phyloP scores from a whole-genome alignment of 2,113 vertebrate genomes.

The Miniopterus natalensis region DNA sequence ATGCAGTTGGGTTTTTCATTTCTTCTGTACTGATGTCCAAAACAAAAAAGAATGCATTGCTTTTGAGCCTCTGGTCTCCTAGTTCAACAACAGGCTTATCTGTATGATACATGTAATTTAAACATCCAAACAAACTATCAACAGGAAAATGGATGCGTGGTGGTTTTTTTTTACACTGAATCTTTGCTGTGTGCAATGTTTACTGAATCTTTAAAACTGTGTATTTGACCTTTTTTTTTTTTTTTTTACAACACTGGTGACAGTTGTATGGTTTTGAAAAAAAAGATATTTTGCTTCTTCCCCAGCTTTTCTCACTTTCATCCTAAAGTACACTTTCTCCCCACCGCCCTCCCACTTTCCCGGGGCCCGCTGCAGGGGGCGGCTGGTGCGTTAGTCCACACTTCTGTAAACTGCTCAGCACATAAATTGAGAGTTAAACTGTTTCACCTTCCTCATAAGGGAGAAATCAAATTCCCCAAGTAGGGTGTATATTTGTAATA shows the following conservation, averaged over 20 bases:
- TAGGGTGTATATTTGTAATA: slow-evolving; percentile 63
- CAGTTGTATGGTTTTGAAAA: slow-evolving; percentile 84
- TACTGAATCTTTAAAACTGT: slow-evolving; percentile 89
- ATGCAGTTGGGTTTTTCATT: slow-evolving; percentile 84
- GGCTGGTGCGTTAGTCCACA: slow-evolving; percentile 47
- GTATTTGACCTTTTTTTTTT: slow-evolving; percentile 84
- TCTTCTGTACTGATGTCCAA: slow-evolving; percentile 85
- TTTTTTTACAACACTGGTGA: slow-evolving; percentile 85
- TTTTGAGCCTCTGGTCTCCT: slow-evolving; percentile 86
- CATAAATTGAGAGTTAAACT: slow-evolving; percentile 60
- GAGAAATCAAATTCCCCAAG: slow-evolving; percentile 74
- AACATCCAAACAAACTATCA: slow-evolving; percentile 86
- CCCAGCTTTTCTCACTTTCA: slow-evolving; percentile 68
- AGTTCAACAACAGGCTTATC: slow-evolving; percentile 86
- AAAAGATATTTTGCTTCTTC: slow-evolving; percentile 84
- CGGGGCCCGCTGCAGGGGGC: slow-evolving; percentile 72
- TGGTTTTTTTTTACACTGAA: slow-evolving; percentile 89
- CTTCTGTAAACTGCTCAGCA: slow-evolving; percentile 63
- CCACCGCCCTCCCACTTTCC: slow-evolving; percentile 49
- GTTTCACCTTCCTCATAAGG: slow-evolving; percentile 60
- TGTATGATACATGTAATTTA: slow-evolving; percentile 85
- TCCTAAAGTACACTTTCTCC: slow-evolving; percentile 76
- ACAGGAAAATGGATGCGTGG: slow-evolving; percentile 82
- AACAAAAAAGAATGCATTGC: slow-evolving; percentile 84
- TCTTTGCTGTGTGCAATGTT: slow-evolving; percentile 92